These are phyloP conservation scores for Onychomys arenicola DNA, from an alignment of 2,797 vertebrate species.

Conservation along the genomic window DNA sequence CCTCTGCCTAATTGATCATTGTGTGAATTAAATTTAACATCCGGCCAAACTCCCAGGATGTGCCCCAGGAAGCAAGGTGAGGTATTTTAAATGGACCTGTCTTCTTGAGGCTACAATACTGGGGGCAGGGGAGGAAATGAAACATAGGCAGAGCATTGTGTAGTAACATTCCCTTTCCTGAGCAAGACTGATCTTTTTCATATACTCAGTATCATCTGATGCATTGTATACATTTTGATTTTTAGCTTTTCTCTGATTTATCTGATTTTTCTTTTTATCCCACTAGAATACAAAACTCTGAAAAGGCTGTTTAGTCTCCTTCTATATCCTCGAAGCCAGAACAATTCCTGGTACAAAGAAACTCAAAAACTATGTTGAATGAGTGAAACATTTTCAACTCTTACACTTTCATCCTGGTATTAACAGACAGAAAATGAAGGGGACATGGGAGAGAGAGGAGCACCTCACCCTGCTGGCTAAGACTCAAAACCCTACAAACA, in stretches of 20 bases:
- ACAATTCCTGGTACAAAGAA: not conserved
- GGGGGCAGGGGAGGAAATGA: not conserved
- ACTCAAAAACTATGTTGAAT: not conserved
- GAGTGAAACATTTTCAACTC: conserved; percentile 17
- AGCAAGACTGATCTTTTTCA: not conserved
- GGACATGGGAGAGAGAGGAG: not conserved
- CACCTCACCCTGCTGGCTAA: not conserved
- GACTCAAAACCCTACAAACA: not conserved
- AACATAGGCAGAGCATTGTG: not conserved
- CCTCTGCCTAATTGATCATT: not conserved
- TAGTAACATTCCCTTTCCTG: not conserved
- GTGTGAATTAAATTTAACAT: not conserved
- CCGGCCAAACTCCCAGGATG: not conserved
- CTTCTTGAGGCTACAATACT: not conserved
- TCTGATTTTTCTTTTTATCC: not conserved
- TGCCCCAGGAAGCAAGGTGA: not conserved
- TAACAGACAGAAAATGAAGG: not conserved
- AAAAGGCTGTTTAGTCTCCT: not conserved
- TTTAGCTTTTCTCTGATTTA: conserved; percentile 14
- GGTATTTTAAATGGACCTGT: not conserved
- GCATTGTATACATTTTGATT: not conserved
- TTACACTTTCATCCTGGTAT: not conserved
- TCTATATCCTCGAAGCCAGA: not conserved
- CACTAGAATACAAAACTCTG: conserved; percentile 6
- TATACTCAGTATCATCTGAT: not conserved